These are phyloP conservation scores for Nomada fucata DNA, from an alignment of 2,888 invertebrate species.

Conservation along the genomic window DNA sequence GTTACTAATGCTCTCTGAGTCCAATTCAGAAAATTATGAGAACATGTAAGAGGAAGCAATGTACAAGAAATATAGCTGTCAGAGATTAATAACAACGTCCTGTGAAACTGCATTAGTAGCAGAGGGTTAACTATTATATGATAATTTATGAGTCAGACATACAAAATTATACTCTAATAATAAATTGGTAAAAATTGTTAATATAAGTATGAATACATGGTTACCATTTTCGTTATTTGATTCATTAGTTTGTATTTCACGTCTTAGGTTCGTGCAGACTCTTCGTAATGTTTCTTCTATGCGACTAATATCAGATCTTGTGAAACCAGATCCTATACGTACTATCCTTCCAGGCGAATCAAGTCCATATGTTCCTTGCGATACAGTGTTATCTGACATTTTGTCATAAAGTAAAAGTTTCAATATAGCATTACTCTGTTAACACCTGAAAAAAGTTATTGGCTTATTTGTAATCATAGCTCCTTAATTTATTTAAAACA, in stretches of 20 bases:
- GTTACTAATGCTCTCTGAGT: no score
- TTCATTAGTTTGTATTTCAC: conserved; percentile 69
- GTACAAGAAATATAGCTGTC: no score
- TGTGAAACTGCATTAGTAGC: no score
- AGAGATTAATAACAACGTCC: no score
- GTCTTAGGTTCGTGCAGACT: conserved; percentile 73
- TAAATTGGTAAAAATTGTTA: not conserved
- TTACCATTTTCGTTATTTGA: conserved; percentile 70
- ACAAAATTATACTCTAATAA: not conserved
- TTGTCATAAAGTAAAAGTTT: conserved; percentile 41
- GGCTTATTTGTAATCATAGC: not conserved
- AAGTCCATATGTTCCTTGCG: conserved; percentile 71
- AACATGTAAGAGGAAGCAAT: no score
- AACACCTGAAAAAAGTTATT: conserved; percentile 32
- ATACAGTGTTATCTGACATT: conserved; percentile 79
- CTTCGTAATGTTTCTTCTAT: conserved; percentile 76
- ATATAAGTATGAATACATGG: not conserved
- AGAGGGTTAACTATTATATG: no score
- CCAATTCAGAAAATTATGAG: no score
- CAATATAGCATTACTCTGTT: conserved; percentile 43
- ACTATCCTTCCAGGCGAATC: conserved; percentile 75
- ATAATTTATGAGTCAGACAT: no score
- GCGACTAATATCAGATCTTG: conserved; percentile 37
- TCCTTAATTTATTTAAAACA: not conserved
- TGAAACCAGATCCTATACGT: conserved; percentile 67